Conservation (phyloP, 2,888 invertebrate species). For the Xestia c-nigrum region DNA sequence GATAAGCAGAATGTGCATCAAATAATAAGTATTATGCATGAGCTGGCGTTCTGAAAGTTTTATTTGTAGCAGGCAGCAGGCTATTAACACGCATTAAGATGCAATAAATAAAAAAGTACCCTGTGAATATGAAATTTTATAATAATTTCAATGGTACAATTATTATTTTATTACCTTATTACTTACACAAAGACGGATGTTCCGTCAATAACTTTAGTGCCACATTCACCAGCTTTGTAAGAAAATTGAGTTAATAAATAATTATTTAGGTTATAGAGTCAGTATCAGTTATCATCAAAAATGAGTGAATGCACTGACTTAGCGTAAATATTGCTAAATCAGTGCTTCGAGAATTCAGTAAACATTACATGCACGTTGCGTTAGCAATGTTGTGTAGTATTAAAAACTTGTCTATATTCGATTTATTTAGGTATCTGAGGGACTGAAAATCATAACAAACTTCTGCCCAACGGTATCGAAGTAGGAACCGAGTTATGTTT, state of each 20-base stretch:
- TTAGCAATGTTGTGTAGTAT: slow-evolving; percentile 29
- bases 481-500: background rate
- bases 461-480: slow-evolving; percentile 16
- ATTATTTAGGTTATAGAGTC: background rate
- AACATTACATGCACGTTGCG: slow-evolving; percentile 26
- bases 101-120: slow-evolving; percentile 28
- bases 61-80: slow-evolving; percentile 43
- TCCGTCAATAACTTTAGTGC: slow-evolving; percentile 21
- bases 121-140: slow-evolving; percentile 13
- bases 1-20: slow-evolving; percentile 40
- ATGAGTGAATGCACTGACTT: slow-evolving; percentile 25
- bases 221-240: slow-evolving; percentile 29
- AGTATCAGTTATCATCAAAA: slow-evolving; percentile 1
- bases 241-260: background rate
- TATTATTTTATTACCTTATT: slow-evolving; percentile 42
- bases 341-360: slow-evolving; percentile 2
- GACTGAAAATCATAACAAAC: slow-evolving; percentile 3
- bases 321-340: slow-evolving; percentile 19
- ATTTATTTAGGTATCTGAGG: slow-evolving; percentile 40
- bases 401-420: background rate
- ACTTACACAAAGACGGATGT: slow-evolving; percentile 37
- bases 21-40: slow-evolving; percentile 1
- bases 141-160: slow-evolving; percentile 18
- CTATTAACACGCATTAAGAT: slow-evolving; percentile 21
- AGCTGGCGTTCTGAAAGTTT: background rate